Conservation (phyloP, 2,797 vertebrate genomes). For the Trachurus trachurus region DNA sequence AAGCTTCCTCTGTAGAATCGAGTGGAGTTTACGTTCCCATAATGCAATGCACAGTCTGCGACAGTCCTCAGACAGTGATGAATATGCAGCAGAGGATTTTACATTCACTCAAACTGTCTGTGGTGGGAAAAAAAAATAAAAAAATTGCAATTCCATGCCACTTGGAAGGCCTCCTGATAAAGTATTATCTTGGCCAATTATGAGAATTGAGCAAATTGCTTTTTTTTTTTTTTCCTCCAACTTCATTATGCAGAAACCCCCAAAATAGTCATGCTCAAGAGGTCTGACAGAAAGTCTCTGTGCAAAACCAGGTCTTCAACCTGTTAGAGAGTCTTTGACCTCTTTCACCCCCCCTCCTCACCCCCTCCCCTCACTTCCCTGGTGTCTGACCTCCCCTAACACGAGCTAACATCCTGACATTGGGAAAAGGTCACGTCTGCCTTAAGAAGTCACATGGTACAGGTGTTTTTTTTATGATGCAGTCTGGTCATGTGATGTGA, state of each 20-base stretch:
- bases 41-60: slow-evolving; percentile 45
- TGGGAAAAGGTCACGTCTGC: neutral
- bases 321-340: neutral
- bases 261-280: neutral
- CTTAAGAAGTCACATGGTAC: no score
- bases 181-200: slow-evolving; percentile 38
- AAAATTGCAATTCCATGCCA: slow-evolving; percentile 10
- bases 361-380: neutral
- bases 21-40: slow-evolving; percentile 39
- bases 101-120: slow-evolving; percentile 12
- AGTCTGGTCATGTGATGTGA: no score
- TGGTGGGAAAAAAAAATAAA: slow-evolving; percentile 5
- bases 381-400: neutral
- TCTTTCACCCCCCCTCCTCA: neutral
- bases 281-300: neutral
- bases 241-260: slow-evolving; percentile 18
- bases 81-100: slow-evolving; percentile 34
- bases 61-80: slow-evolving; percentile 43
- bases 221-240: neutral
- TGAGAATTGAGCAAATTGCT: slow-evolving; percentile 25
- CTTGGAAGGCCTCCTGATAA: slow-evolving; percentile 39
- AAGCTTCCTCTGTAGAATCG: slow-evolving; percentile 31
- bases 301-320: neutral
- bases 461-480: no score
- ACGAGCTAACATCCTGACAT: neutral